Evolutionary conservation across 2,113 vertebrate genomes (phyloP), one percentile per base, ranked within the genome.

Genomic region (Trematomus loennbergii): DNA sequence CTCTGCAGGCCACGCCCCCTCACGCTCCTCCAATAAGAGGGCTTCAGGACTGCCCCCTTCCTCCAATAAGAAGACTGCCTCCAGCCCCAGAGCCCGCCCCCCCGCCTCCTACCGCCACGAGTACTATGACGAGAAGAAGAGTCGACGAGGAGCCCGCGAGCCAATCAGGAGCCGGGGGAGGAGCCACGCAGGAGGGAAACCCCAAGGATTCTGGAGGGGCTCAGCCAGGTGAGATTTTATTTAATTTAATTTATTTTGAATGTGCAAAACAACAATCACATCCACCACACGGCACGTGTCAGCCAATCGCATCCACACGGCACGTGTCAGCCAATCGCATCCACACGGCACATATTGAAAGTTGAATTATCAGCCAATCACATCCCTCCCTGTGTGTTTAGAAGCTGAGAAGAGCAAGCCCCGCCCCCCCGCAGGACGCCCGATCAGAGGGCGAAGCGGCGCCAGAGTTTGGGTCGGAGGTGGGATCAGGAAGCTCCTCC

Each of bases 401-500:
- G 97, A 97, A 97, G 93, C 83, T 96, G 85, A 69, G 78, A 18
- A 36, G 75, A 20, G 82, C 91, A 18, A 98, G 97, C 84, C 97
- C 96, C 54, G 94, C 96, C 57, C 97, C 96, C 59, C 97, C 95
- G 25, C 96, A 96, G 17, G 94, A 73, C 9, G 86, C 88, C 87
- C 96, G 96, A 79, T 98, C 97, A 73, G 97, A 97, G 0, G 89
- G 85, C 0, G 90, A 85, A 29, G 76, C 33, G 0, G 72, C 9
- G 16, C 80, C 67, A 49, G 97, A 97, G 1, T 99, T 97, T 36
- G 97, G 92, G 33, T 97, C 98, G 0, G 97, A 98, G 61, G 95
- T 86, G 0, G 96, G 96, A 22, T 96, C 96, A 1, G 97, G 96
- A 70, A 99, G 96, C 63, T 98, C 98, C 68, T 99, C 98, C 76